phyloP scores from a whole-genome alignment of 2,797 vertebrate species.

The Sebastes goodei region DNA sequence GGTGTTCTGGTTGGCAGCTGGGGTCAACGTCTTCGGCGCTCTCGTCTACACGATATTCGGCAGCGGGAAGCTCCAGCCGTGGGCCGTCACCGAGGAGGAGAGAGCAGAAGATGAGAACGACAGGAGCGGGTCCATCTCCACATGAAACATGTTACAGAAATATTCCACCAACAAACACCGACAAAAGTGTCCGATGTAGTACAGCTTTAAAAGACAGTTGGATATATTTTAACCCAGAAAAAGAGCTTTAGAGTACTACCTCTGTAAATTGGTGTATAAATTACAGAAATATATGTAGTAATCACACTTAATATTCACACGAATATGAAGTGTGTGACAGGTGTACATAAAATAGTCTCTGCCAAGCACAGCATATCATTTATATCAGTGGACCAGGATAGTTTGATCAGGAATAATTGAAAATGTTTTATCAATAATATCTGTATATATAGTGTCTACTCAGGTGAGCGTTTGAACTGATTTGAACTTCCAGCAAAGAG shows the following conservation, averaged over 20 bases:
- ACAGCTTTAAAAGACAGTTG: neutral
- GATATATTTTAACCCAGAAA: neutral
- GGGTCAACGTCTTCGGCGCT: conserved; percentile 73
- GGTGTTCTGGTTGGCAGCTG: conserved; percentile 82
- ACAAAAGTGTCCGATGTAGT: neutral
- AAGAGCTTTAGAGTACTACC: neutral
- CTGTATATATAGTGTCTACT: neutral
- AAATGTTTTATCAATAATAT: neutral
- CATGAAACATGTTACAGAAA: neutral
- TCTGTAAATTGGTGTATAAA: neutral
- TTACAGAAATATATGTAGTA: neutral
- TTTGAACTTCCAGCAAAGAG: neutral
- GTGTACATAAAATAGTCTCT: neutral
- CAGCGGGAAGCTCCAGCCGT: conserved; percentile 79
- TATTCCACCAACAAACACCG: neutral
- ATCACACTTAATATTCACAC: neutral
- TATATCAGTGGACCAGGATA: neutral
- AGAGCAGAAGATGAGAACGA: conserved; percentile 13
- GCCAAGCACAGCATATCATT: neutral
- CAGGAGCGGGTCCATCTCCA: conserved; percentile 18
- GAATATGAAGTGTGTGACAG: neutral
- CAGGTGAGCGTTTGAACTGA: neutral
- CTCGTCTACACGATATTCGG: conserved; percentile 78
- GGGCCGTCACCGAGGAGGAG: conserved; percentile 79
- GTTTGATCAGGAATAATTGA: neutral